phyloP scores from a whole-genome alignment of 2,113 vertebrate species.

The Ceuthmochares aereus region DNA sequence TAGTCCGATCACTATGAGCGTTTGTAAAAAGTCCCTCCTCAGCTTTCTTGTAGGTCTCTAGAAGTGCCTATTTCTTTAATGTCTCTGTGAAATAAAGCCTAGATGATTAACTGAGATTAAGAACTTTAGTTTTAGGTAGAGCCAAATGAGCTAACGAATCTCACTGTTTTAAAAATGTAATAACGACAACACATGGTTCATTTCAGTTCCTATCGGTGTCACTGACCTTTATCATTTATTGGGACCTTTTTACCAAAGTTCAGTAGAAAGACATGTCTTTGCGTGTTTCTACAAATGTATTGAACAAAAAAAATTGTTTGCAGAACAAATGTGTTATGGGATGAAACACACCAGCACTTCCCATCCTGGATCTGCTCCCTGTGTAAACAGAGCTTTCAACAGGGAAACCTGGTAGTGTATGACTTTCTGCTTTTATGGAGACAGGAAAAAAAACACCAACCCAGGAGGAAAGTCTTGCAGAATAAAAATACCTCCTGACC shows the following conservation, averaged over 20 bases:
- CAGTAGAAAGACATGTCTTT: neutral
- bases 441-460: neutral
- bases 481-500: constrained; percentile 27
- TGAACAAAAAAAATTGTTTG: neutral
- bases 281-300: neutral
- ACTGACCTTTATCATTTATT: constrained; percentile 19
- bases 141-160: neutral
- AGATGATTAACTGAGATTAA: neutral
- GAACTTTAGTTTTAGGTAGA: neutral
- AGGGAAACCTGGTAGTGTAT: neutral
- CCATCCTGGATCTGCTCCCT: neutral
- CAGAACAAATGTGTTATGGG: neutral
- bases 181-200: neutral
- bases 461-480: neutral
- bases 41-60: neutral
- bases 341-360: neutral
- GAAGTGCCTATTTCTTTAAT: neutral
- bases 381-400: neutral
- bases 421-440: neutral
- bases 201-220: neutral
- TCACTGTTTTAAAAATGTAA: neutral
- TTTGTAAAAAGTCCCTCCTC: too few relatives aligned
- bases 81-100: neutral
- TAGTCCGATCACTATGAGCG: too few relatives aligned
- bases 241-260: constrained; percentile 3